Base-by-base conservation (phyloP, 2,113 vertebrate genomes). In the Symphodus melops region DNA sequence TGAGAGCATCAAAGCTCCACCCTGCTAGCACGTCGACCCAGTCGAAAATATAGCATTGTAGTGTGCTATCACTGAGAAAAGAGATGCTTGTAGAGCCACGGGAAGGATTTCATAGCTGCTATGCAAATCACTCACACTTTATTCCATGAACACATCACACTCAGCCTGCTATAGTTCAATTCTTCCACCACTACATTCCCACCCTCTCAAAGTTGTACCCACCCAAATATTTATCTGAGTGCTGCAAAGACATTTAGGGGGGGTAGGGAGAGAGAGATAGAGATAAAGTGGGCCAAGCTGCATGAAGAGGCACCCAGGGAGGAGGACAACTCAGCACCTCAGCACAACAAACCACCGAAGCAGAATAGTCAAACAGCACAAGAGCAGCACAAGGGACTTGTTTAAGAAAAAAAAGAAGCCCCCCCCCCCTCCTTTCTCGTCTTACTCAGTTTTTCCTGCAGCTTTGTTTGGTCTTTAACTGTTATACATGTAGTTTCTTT, bases 261-360 rank as follows among this genome's bases (percentile, higher is more conserved):
- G n/a, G 44, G 48, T 4, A 51, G 25, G 41, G 41, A 59, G 13
- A 62, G 21, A 33, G 28, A 33, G 66, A 65, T 10, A 61, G 23
- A 20, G 42, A 56, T 55, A 84, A 87, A 90, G 67, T 80, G 75
- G 82, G 88, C 79, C 84, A 90, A 80, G 77, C 66, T 60, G 60
- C 72, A 28, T 42, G 66, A 63, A 75, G 60, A 69, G 73, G 58
- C 73, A 72, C 71, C 66, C 56, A 79, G 74, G 28, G 74, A 75
- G 69, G 46, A 75, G 23, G 41, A 76, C 74, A 81, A 66, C 77
- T 65, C 70, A 57, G 58, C 78, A 82, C 75, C 73, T 83, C 84
- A 75, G 68, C 82, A 81, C 55, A 80, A 66, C 78, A 80, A 82
- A 76, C 77, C 53, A 63, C 73, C 9, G 25, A 69, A 80, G 58